A percentile compares a stretch with the other conserved stretches of the same genome.
These are phyloP conservation scores for Eleginops maclovinus DNA, from an alignment of 2,113 vertebrate species.

Conservation along the genomic window DNA sequence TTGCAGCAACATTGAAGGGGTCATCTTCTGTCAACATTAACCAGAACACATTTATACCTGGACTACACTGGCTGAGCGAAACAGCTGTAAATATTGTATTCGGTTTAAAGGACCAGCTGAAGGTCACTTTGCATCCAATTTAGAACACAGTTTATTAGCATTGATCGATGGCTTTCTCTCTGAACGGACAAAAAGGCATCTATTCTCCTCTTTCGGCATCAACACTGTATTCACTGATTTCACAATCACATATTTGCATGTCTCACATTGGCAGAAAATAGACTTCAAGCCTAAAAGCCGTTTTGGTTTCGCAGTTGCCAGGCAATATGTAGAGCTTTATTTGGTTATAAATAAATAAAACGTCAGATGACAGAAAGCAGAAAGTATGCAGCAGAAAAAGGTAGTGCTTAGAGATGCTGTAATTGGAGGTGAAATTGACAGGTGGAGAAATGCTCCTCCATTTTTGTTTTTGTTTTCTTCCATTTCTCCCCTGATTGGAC, in stretches of 20 bases:
- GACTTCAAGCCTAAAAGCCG: neutral
- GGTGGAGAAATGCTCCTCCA: slow-evolving; percentile 15
- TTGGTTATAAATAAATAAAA: too few species aligned
- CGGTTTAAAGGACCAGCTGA: neutral
- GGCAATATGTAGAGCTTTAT: neutral
- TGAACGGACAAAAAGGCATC: too few species aligned
- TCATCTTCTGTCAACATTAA: neutral
- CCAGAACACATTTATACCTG: neutral
- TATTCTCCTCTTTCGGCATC: neutral
- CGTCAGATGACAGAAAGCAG: too few species aligned
- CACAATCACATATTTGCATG: neutral
- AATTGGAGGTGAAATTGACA: slow-evolving; percentile 18
- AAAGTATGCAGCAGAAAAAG: neutral
- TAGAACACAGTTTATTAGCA: neutral
- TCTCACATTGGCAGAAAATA: neutral
- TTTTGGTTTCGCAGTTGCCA: too few species aligned
- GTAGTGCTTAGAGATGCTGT: neutral
- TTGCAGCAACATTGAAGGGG: too few species aligned
- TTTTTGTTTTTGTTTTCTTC: slow-evolving; percentile 26
- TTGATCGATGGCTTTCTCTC: neutral
- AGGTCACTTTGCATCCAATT: slow-evolving; percentile 41
- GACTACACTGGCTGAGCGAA: neutral
- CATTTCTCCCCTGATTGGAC: slow-evolving; percentile 41
- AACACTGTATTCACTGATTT: neutral
- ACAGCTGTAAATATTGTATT: neutral